A percentile compares a stretch with the other conserved stretches of the same genome.
Evolutionary conservation across 2,888 invertebrate species (phyloP).

Genomic region (Mythimna impura): DNA sequence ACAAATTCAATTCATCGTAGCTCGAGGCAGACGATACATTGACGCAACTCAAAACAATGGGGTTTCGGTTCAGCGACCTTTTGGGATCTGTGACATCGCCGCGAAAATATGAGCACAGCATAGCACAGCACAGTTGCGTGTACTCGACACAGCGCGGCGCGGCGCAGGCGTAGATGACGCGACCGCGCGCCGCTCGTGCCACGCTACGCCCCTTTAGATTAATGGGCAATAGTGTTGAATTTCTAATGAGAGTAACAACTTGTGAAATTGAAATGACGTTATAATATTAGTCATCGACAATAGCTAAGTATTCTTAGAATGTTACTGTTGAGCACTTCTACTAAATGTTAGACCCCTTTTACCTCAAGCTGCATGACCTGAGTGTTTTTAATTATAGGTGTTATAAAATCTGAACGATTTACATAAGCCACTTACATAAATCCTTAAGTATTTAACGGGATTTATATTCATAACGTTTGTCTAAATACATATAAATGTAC

Average conservation of each 20-base stretch:
- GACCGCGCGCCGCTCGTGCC: constrained; percentile 84
- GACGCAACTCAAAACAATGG: constrained; percentile 89
- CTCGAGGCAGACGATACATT: constrained; percentile 86
- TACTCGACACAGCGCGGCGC: constrained; percentile 63
- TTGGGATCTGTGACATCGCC: constrained; percentile 87
- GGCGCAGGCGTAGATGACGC: constrained; percentile 75
- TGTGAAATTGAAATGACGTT: constrained; percentile 84
- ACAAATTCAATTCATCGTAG: constrained; percentile 86
- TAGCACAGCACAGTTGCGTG: constrained; percentile 74
- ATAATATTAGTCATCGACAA: constrained; percentile 71
- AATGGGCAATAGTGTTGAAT: constrained; percentile 83
- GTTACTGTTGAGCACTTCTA: neutral
- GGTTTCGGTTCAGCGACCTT: constrained; percentile 88
- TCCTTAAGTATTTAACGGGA: constrained; percentile 45
- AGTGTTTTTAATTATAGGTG: neutral
- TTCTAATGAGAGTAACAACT: constrained; percentile 83
- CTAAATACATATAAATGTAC: constrained; percentile 61
- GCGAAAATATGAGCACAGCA: constrained; percentile 87
- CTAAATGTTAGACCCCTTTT: neutral
- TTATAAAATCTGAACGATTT: neutral
- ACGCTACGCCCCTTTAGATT: constrained; percentile 84
- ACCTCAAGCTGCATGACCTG: neutral
- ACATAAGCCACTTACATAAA: constrained; percentile 33
- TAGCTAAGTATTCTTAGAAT: constrained; percentile 19
- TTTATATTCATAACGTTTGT: constrained; percentile 52